Evolutionary conservation across 2,888 invertebrate species (phyloP).

Genomic region (Caenorhabditis plicata): DNA sequence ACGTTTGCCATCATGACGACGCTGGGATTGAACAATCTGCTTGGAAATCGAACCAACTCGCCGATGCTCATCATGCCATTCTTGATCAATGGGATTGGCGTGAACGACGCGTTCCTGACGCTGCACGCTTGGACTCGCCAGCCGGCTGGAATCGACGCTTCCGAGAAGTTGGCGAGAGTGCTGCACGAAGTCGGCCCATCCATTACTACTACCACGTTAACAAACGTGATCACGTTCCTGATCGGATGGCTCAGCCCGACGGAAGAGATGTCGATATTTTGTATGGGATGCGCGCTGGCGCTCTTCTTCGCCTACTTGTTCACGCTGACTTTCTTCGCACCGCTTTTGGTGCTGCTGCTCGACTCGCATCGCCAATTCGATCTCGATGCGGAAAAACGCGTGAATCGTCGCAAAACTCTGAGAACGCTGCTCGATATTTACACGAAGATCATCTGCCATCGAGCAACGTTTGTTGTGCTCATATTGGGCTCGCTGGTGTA

Average conservation of each 20-base stretch:
- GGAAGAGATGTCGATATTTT: conserved; percentile 64
- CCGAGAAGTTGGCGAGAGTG: conserved; percentile 27
- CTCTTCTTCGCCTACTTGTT: conserved; percentile 62
- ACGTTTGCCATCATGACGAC: conserved; percentile 58
- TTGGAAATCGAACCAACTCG: conserved; percentile 57
- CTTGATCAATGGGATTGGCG: conserved; percentile 62
- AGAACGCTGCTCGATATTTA: conserved; percentile 14
- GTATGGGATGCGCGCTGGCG: conserved; percentile 60
- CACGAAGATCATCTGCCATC: conserved; percentile 20
- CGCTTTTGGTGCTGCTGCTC: conserved; percentile 33
- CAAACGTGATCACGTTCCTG: conserved; percentile 62
- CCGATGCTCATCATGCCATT: conserved; percentile 64
- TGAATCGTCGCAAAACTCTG: background rate
- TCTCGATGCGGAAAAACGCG: conserved; percentile 1
- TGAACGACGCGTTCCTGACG: conserved; percentile 63
- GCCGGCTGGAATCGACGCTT: conserved; percentile 10
- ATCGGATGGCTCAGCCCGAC: conserved; percentile 62
- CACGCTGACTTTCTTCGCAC: conserved; percentile 57
- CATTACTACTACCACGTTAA: conserved; percentile 64
- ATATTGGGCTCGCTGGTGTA: conserved; percentile 21
- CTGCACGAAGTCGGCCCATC: conserved; percentile 60
- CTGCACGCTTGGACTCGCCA: conserved; percentile 54
- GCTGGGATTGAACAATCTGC: conserved; percentile 52
- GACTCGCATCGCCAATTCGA: too few species aligned
- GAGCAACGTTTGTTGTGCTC: conserved; percentile 13